Percentiles rank a stretch among this genome's conserved stretches.
These are phyloP conservation scores for Oligia latruncula DNA, from an alignment of 2,888 invertebrate species.

Conservation along the genomic window DNA sequence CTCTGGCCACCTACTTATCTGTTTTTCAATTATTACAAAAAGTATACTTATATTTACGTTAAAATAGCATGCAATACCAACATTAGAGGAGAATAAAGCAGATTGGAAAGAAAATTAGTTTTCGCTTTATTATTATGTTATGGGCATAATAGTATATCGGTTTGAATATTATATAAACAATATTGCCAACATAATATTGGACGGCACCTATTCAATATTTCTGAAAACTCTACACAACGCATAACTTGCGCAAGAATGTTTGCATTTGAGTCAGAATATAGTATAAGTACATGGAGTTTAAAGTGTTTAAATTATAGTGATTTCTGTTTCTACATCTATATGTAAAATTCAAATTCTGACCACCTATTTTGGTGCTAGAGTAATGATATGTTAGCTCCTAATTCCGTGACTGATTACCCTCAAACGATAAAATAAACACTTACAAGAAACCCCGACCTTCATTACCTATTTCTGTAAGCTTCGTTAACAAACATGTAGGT, in stretches of 20 bases:
- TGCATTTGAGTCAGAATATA: not conserved
- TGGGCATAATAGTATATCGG: not conserved
- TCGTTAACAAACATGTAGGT: constrained; percentile 14
- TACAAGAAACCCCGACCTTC: constrained; percentile 16
- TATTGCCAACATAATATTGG: not conserved
- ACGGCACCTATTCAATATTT: not conserved
- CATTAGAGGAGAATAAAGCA: constrained; percentile 47
- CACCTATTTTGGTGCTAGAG: constrained; percentile 10
- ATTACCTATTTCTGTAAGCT: constrained; percentile 32
- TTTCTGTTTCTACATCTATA: not conserved
- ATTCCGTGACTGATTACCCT: constrained; percentile 61
- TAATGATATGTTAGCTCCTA: constrained; percentile 58
- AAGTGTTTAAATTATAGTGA: not conserved
- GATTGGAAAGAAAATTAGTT: constrained; percentile 49
- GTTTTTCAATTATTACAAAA: constrained; percentile 38
- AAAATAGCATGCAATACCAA: constrained; percentile 52
- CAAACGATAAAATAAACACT: constrained; percentile 48
- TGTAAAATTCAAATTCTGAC: not conserved
- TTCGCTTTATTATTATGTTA: constrained; percentile 20
- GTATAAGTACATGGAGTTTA: not conserved
- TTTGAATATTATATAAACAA: not conserved
- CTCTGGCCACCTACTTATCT: too few species aligned
- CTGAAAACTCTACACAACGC: not conserved
- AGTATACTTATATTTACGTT: constrained; percentile 32
- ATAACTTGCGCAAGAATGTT: not conserved